phyloP scores from a whole-genome alignment of 1,140 invertebrate genomes.

The Pachyrhynchus sulphureomaculatus region DNA sequence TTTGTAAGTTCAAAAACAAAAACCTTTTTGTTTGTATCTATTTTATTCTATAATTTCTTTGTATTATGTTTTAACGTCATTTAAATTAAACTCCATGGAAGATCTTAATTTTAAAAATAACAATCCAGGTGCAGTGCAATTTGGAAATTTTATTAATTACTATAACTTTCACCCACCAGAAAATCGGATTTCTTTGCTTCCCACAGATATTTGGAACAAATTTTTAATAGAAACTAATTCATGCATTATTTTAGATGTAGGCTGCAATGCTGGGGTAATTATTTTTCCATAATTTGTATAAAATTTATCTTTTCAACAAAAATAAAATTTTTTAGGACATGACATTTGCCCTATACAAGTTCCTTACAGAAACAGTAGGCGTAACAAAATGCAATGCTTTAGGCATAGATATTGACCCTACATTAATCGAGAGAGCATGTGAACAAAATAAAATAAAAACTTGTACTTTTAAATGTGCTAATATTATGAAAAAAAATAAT shows the following conservation, averaged over 20 bases:
- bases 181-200: constrained; percentile 65
- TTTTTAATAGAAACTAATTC: constrained; percentile 34
- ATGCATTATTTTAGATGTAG: constrained; percentile 66
- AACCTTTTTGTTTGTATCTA: too few species aligned
- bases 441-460: constrained; percentile 53
- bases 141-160: constrained; percentile 85
- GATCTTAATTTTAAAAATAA: constrained; percentile 47
- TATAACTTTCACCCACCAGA: constrained; percentile 75
- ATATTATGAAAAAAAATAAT: constrained; percentile 61
- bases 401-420: constrained; percentile 73
- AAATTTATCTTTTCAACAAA: too few species aligned
- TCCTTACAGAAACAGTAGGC: constrained; percentile 53
- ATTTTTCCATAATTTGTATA: not conserved
- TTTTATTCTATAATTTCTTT: too few species aligned
- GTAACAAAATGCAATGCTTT: constrained; percentile 57
- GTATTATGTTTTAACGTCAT: too few species aligned
- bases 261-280: constrained; percentile 75
- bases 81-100: too few species aligned
- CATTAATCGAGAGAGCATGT: constrained; percentile 66
- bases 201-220: constrained; percentile 60
- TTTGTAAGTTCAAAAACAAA: too few species aligned
- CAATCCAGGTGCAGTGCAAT: constrained; percentile 73
- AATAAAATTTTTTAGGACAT: constrained; percentile 59
- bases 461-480: constrained; percentile 60
- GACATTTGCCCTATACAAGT: constrained; percentile 60